Evolutionary conservation across 2,113 vertebrate genomes (phyloP).

Genomic region (Pelecanoides urinatrix): DNA sequence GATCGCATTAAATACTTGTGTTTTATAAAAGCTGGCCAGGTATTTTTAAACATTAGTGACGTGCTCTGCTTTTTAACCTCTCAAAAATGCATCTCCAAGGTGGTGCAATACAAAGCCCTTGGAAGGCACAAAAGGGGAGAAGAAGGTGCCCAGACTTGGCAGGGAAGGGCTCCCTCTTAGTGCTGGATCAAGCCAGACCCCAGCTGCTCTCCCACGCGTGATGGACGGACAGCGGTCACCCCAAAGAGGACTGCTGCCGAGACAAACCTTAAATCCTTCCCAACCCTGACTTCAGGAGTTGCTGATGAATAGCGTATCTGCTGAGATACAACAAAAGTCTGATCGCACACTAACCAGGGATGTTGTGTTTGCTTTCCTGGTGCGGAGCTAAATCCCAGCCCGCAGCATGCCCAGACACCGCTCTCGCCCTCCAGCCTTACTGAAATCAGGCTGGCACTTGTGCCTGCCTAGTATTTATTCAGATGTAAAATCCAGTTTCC

Average conservation of each 20-base stretch:
- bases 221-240: background rate
- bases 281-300: background rate
- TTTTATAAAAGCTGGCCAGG: background rate
- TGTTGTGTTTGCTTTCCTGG: background rate
- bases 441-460: background rate
- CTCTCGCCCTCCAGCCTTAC: background rate
- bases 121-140: background rate
- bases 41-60: background rate
- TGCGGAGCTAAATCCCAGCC: background rate
- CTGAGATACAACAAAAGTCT: background rate
- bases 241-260: background rate
- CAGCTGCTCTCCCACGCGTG: accelerated
- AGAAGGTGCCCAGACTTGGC: background rate
- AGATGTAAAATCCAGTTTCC: background rate
- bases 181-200: background rate
- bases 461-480: background rate
- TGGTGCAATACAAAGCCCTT: background rate
- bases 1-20: background rate
- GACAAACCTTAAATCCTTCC: background rate
- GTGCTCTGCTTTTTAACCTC: background rate
- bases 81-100: background rate
- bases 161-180: background rate
- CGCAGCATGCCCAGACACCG: background rate
- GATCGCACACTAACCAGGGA: background rate
- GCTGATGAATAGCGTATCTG: background rate